These are phyloP conservation scores for Melanotaenia boesemani DNA, from an alignment of 2,797 vertebrate genomes.

Conservation along the genomic window DNA sequence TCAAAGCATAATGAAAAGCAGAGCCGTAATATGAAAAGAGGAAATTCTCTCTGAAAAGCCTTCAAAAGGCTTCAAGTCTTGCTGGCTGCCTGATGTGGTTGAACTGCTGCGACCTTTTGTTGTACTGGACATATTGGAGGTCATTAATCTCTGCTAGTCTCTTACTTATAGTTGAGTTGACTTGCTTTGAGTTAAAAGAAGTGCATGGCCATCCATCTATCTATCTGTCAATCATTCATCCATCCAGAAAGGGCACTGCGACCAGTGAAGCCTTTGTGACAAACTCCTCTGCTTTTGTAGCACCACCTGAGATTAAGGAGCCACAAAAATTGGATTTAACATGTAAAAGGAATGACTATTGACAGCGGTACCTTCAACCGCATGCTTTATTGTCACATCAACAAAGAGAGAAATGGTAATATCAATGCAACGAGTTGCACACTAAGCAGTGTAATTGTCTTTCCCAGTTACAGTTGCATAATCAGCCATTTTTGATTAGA, in stretches of 20 bases:
- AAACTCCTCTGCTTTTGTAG: slow-evolving; percentile 33
- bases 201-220: slow-evolving; percentile 8
- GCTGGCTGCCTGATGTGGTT: slow-evolving; percentile 25
- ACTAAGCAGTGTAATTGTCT: slow-evolving; percentile 45
- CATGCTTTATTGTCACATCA: slow-evolving; percentile 55
- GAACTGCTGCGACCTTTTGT: slow-evolving; percentile 62
- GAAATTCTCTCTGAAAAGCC: slow-evolving; percentile 33
- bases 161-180: slow-evolving; percentile 15
- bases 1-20: not conserved
- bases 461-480: slow-evolving; percentile 8
- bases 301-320: slow-evolving; percentile 42
- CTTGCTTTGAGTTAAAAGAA: slow-evolving; percentile 41
- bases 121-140: slow-evolving; percentile 43
- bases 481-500: slow-evolving; percentile 44
- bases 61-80: slow-evolving; percentile 40
- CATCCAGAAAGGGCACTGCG: slow-evolving; percentile 49
- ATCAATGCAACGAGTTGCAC: slow-evolving; percentile 30
- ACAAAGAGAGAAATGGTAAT: slow-evolving; percentile 52
- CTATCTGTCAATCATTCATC: slow-evolving; percentile 19
- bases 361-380: slow-evolving; percentile 26
- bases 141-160: slow-evolving; percentile 56
- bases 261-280: slow-evolving; percentile 47
- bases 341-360: slow-evolving; percentile 42
- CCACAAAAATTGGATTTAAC: slow-evolving; percentile 66
- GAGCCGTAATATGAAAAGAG: not conserved